Evolutionary conservation across 2,113 vertebrate species (phyloP).

Genomic region (cat (Felis catus)): F.catus_Fca126_mat1.0 CM031419.1:13852501-13853000

Average conservation of each 20-base stretch:
- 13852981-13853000: neutral
- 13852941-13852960: neutral
- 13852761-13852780: conserved; percentile 96
- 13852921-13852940: conserved; percentile 94
- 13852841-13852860: conserved; percentile 97
- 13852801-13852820: conserved; percentile 97
- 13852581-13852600: neutral
- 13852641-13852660: neutral
- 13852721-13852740: neutral
- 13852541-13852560: neutral
- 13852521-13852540: neutral
- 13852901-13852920: conserved; percentile 97
- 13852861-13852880: conserved; percentile 99
- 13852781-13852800: conserved; percentile 96
- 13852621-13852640: neutral
- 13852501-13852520: neutral
- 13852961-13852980: neutral
- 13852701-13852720: neutral
- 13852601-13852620: neutral
- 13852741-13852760: neutral
- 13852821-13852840: conserved; percentile 99
- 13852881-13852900: conserved; percentile 98
- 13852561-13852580: neutral
- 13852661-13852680: accelerated
- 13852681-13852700: neutral